Conservation (phyloP, 2,797 vertebrate species). For the Melanotaenia boesemani region DNA sequence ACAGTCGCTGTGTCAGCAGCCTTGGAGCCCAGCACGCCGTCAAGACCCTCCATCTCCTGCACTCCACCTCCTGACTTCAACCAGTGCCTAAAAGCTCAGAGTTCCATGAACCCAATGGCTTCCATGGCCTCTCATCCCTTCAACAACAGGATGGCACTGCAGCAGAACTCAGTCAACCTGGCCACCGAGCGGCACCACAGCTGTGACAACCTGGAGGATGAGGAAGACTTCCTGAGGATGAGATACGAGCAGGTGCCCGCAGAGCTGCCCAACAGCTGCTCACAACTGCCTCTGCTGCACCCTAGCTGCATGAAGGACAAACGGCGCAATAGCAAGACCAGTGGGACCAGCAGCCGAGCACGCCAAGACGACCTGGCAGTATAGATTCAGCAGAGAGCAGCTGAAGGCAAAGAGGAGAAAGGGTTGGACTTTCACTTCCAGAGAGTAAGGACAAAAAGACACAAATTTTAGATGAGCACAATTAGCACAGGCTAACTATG, state of each 20-base stretch:
- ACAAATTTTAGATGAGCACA: conserved; percentile 11
- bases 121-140: conserved; percentile 85
- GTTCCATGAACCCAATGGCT: conserved; percentile 70
- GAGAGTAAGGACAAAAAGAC: conserved; percentile 4
- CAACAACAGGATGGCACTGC: conserved; percentile 89
- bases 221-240: conserved; percentile 87
- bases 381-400: conserved; percentile 65
- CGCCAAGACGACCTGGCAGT: conserved; percentile 92
- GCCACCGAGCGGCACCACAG: conserved; percentile 87
- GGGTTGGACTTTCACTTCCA: conserved; percentile 14
- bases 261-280: conserved; percentile 76
- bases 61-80: conserved; percentile 93
- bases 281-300: conserved; percentile 67
- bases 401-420: neutral
- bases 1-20: conserved; percentile 45
- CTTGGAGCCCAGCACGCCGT: conserved; percentile 50
- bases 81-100: conserved; percentile 84
- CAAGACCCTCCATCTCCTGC: conserved; percentile 77
- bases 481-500: neutral
- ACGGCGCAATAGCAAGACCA: conserved; percentile 90
- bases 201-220: conserved; percentile 74
- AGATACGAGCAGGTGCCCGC: conserved; percentile 79
- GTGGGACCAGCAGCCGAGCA: conserved; percentile 89
- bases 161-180: conserved; percentile 93
- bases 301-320: conserved; percentile 86